Evolutionary conservation across 2,888 invertebrate species (phyloP), one percentile per base, ranked within the genome.

Genomic region (Oxyscelio sp.): DNA sequence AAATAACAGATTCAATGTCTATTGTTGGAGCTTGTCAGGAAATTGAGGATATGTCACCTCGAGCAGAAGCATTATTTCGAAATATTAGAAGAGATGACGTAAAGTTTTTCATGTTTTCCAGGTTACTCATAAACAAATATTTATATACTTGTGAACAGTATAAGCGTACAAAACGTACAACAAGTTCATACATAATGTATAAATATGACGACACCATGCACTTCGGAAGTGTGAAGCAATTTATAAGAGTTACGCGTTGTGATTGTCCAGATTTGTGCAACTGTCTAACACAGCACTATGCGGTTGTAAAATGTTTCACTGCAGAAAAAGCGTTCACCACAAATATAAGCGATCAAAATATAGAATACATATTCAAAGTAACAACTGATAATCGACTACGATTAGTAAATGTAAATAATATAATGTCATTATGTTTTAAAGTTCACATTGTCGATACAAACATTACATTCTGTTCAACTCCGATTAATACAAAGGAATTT

Each of bases 171-270:
- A 75, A 58, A 15, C 38, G 21, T 8, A 70, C 56, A 9, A 61
- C 56, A 38, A 80, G 58, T 24, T 48, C 75, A 19, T 80, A 45
- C 22, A 58, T 65, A 22, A 54, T 54, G 19, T 80, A 68, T 40
- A 24, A 27, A 24, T 17, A 50, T 3, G 50, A 61, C 17, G 22
- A 45, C 19, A 45, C 22, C 24, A 9, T 19, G 15, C 17, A 70
- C 54, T 40, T 84, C 27, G 84, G 84, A 21, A 50, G 38, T 40
- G 45, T 80, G 11, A 34, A 54, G 17, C 45, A 50, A 19, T 84
- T 74, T 34, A 22, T 79, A 40, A 54, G 79, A 74, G 54, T 83
- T 17, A 58, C 56, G 6, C 24, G 75, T 11, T 84, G 84, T 52
- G 11, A 17, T 38, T 84, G 84, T 54, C 11, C 4, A 15, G 38